Evolutionary conservation across 2,113 vertebrate species (phyloP).

Genomic region (Indicator maculatus): DNA sequence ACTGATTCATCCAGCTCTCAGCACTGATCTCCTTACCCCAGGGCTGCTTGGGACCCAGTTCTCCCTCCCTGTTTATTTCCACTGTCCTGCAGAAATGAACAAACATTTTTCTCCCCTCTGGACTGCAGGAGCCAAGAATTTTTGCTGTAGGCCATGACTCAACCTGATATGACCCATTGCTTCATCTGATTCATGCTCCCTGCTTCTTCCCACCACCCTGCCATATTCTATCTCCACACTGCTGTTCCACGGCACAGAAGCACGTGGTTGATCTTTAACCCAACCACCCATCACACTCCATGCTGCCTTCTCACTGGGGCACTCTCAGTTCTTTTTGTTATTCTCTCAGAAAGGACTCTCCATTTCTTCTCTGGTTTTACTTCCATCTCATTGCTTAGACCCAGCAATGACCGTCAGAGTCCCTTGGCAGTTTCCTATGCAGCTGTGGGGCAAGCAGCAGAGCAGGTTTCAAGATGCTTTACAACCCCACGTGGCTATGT

Average conservation of each 20-base stretch:
- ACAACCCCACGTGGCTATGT: not conserved
- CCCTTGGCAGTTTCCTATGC: not conserved
- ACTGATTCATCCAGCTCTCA: not conserved
- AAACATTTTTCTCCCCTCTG: not conserved
- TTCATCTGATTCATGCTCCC: not conserved
- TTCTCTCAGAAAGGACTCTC: not conserved
- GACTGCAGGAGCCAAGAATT: not conserved
- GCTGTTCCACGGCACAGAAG: not conserved
- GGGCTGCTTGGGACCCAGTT: no score
- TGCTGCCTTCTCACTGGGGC: not conserved
- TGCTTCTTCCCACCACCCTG: not conserved
- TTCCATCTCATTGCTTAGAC: not conserved
- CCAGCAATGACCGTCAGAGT: not conserved
- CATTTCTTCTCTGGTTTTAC: not conserved
- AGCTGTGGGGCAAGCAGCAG: not conserved
- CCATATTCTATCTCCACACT: not conserved
- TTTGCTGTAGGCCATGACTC: not conserved
- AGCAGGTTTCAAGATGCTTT: not conserved
- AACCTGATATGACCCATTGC: not conserved
- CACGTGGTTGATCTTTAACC: fast-evolving
- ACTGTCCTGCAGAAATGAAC: not conserved
- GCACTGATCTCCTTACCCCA: not conserved
- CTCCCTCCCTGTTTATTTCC: not conserved
- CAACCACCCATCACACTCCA: not conserved
- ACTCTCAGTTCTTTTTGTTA: not conserved